Evolutionary conservation across 2,888 invertebrate species (phyloP).

Genomic region (Agrochola lychnidis): DNA sequence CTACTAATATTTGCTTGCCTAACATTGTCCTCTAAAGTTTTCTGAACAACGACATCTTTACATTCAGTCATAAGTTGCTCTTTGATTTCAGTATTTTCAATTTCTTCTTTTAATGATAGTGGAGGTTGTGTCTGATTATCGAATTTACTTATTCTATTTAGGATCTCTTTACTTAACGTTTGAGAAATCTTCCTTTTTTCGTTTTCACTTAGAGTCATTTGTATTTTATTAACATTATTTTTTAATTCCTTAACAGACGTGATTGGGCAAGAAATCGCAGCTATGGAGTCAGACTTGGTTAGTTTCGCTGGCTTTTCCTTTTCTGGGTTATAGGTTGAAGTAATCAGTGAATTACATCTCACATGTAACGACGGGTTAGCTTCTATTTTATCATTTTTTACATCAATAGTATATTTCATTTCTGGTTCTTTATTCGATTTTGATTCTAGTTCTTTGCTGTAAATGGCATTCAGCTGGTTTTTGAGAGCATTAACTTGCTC

Average conservation of each 20-base stretch:
- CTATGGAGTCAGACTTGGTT: slow-evolving; percentile 90
- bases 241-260: slow-evolving; percentile 86
- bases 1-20: slow-evolving; percentile 16
- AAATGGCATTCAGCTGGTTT: slow-evolving; percentile 95
- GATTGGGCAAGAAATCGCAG: slow-evolving; percentile 87
- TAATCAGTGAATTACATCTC: slow-evolving; percentile 90
- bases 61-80: slow-evolving; percentile 55
- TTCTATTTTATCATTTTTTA: slow-evolving; percentile 82
- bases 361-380: slow-evolving; percentile 88
- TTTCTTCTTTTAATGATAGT: slow-evolving; percentile 87
- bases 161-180: slow-evolving; percentile 93
- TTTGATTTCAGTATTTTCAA: slow-evolving; percentile 90
- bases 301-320: slow-evolving; percentile 82
- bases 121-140: slow-evolving; percentile 71
- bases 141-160: slow-evolving; percentile 91
- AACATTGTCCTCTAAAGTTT: slow-evolving; percentile 19
- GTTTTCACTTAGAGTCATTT: slow-evolving; percentile 91
- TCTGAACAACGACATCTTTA: slow-evolving; percentile 22
- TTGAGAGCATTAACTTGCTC: slow-evolving; percentile 96
- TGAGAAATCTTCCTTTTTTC: slow-evolving; percentile 94
- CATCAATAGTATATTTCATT: slow-evolving; percentile 91
- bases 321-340: slow-evolving; percentile 81
- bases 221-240: slow-evolving; percentile 87
- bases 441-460: slow-evolving; percentile 91
- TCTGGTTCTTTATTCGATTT: slow-evolving; percentile 82